These are phyloP conservation scores for Acronicta aceris DNA, from an alignment of 2,888 invertebrate species.

Conservation along the genomic window DNA sequence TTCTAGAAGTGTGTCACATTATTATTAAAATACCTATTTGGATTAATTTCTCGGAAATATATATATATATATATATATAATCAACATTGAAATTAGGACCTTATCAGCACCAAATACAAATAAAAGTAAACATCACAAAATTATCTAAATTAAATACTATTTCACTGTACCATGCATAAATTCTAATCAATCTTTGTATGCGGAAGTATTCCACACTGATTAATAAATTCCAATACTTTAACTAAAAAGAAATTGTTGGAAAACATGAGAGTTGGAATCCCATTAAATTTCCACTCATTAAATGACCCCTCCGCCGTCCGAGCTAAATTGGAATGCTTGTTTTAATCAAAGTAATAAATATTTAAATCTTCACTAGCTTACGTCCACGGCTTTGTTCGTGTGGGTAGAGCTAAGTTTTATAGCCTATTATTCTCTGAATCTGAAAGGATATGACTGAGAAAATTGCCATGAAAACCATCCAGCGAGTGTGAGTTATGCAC, in stretches of 20 bases:
- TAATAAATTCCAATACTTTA: conserved; percentile 1
- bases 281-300: conserved; percentile 25
- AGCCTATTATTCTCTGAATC: conserved; percentile 50
- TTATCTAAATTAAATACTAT: not conserved
- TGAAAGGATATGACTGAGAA: conserved; percentile 53
- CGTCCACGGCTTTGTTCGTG: conserved; percentile 36
- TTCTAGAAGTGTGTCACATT: too few species aligned
- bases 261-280: conserved; percentile 7
- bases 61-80: too few species aligned
- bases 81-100: too few species aligned
- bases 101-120: too few species aligned
- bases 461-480: conserved; percentile 51
- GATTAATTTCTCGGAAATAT: too few species aligned
- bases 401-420: conserved; percentile 52
- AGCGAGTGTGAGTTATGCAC: conserved; percentile 47
- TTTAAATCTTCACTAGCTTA: conserved; percentile 45
- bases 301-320: conserved; percentile 2
- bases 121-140: too few species aligned
- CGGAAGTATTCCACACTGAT: not conserved
- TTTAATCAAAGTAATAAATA: conserved; percentile 55
- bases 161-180: not conserved
- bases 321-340: conserved; percentile 45
- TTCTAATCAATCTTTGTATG: not conserved
- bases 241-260: conserved; percentile 17
- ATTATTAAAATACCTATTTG: too few species aligned